These are phyloP conservation scores for Chiridota heheva DNA, from an alignment of 35 echinoderm and acorn worm genomes.

Conservation along the genomic window DNA sequence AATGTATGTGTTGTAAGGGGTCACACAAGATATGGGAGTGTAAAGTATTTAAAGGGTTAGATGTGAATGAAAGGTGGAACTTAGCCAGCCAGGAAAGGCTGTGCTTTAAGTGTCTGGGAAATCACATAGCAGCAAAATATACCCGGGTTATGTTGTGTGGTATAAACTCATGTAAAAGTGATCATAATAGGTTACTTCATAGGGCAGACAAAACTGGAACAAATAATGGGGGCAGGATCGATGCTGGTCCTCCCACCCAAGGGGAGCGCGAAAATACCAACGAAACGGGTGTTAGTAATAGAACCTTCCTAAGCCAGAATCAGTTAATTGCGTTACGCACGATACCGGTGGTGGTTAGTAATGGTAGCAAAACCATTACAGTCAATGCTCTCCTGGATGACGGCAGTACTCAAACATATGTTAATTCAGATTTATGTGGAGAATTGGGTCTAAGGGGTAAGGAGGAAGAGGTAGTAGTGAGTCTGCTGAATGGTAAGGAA, in stretches of 20 bases:
- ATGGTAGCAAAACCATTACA: background rate
- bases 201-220: no score
- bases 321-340: background rate
- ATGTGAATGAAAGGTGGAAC: background rate
- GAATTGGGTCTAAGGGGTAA: background rate
- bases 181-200: conserved; percentile 17
- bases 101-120: conserved; percentile 5
- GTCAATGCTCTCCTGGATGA: conserved; percentile 26
- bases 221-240: no score
- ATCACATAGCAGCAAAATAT: background rate
- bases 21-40: background rate
- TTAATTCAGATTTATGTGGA: conserved; percentile 10
- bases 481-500: background rate
- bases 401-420: background rate
- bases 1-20: background rate
- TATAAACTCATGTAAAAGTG: background rate
- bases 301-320: background rate
- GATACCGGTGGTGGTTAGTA: background rate
- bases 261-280: background rate
- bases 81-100: background rate
- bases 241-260: background rate
- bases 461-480: background rate
- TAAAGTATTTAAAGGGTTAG: background rate
- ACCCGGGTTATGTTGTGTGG: background rate
- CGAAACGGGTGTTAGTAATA: background rate